These are phyloP conservation scores for Platyrinchus mystaceus DNA, from an alignment of 2,797 vertebrate species.

Conservation along the genomic window DNA sequence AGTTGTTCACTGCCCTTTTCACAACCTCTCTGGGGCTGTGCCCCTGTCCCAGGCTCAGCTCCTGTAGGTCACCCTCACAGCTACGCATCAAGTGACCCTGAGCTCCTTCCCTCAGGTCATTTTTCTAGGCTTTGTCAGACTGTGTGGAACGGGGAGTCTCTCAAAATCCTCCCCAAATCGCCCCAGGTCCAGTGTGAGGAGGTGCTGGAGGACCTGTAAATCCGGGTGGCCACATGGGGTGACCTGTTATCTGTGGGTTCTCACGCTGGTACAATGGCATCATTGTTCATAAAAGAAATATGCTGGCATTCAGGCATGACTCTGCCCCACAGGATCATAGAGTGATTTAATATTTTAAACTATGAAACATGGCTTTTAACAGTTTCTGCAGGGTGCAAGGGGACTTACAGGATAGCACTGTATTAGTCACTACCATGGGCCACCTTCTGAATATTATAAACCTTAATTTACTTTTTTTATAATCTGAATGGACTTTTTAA, in stretches of 20 bases:
- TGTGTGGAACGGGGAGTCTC: neutral
- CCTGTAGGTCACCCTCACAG: neutral
- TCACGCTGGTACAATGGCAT: neutral
- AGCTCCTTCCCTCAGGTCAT: neutral
- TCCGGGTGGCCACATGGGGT: neutral
- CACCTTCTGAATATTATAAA: slow-evolving; percentile 63
- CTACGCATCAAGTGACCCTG: accelerated
- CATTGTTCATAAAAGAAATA: slow-evolving; percentile 11
- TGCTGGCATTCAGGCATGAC: neutral
- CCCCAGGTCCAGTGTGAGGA: neutral
- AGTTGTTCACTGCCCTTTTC: neutral
- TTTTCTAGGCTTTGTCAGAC: neutral
- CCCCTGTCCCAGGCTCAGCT: neutral
- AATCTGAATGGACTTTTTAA: slow-evolving; percentile 67
- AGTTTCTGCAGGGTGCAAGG: slow-evolving; percentile 41
- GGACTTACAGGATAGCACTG: slow-evolving; percentile 58
- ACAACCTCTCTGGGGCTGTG: neutral
- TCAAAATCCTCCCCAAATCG: neutral
- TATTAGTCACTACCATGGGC: slow-evolving; percentile 58
- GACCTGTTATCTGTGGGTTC: neutral
- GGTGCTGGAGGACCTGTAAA: neutral
- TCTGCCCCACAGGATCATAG: slow-evolving; percentile 42
- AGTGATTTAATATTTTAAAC: slow-evolving; percentile 52
- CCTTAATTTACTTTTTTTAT: slow-evolving; percentile 67
- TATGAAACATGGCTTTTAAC: slow-evolving; percentile 55